These are phyloP conservation scores for Archivesica marissinica DNA, from an alignment of 1,140 invertebrate species.

Conservation along the genomic window DNA sequence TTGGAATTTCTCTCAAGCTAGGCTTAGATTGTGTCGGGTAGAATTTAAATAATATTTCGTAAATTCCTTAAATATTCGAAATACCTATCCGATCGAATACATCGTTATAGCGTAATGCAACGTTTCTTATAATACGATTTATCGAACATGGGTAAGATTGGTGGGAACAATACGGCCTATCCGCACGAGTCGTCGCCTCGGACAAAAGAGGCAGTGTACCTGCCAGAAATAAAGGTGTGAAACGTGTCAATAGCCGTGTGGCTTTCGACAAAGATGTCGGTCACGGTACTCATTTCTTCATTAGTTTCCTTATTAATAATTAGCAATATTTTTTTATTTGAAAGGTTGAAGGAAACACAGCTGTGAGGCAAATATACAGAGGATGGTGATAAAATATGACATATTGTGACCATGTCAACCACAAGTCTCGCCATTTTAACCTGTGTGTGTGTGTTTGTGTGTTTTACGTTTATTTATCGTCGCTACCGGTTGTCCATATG, in stretches of 20 bases:
- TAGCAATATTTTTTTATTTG: neutral
- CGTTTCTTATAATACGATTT: neutral
- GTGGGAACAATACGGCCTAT: neutral
- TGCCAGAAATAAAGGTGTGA: neutral
- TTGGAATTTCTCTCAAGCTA: too few species aligned
- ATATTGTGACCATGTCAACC: too few species aligned
- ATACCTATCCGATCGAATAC: neutral
- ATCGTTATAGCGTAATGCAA: slow-evolving; percentile 7
- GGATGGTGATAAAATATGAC: too few species aligned
- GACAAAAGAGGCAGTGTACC: slow-evolving; percentile 1
- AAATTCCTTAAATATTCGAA: too few species aligned
- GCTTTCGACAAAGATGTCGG: neutral
- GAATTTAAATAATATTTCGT: too few species aligned
- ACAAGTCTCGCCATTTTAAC: too few species aligned
- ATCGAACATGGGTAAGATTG: neutral
- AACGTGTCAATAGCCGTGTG: neutral
- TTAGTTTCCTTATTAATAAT: slow-evolving; percentile 27
- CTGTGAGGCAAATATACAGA: neutral
- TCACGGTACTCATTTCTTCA: neutral
- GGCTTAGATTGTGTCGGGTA: too few species aligned
- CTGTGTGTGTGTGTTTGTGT: neutral
- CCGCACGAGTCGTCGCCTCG: slow-evolving; percentile 12
- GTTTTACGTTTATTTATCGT: neutral
- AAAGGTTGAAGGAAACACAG: neutral
- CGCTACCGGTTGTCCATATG: neutral